Percentiles rank a stretch among this genome's conserved stretches.
These are phyloP conservation scores for Serranus cabrilla DNA, from an alignment of 2,797 vertebrate genomes.

Conservation along the genomic window DNA sequence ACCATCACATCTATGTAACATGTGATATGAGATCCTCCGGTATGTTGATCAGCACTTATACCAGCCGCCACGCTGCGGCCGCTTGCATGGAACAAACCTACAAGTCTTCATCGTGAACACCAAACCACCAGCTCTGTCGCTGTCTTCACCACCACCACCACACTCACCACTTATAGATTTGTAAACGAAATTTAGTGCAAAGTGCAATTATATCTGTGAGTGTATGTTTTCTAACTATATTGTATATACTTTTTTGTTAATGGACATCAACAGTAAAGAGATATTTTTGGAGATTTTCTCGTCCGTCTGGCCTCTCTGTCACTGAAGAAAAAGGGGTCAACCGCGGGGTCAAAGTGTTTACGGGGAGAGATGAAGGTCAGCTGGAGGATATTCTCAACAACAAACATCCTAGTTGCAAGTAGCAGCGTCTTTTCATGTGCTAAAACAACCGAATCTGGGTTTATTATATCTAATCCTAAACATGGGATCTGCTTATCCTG, in stretches of 20 bases:
- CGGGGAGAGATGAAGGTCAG: constrained; percentile 17
- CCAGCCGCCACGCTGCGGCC: constrained; percentile 65
- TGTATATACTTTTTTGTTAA: constrained; percentile 80
- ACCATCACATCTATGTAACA: constrained; percentile 69
- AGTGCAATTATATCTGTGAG: constrained; percentile 81
- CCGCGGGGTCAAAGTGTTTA: constrained; percentile 15
- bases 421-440: constrained; percentile 17
- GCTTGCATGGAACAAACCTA: constrained; percentile 61
- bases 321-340: constrained; percentile 51
- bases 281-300: constrained; percentile 78
- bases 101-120: constrained; percentile 58
- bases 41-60: constrained; percentile 86
- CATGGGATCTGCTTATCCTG: constrained; percentile 35
- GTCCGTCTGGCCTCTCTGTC: constrained; percentile 67
- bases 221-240: constrained; percentile 77
- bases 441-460: neutral
- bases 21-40: constrained; percentile 74
- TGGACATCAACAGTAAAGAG: constrained; percentile 74
- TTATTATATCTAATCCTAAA: constrained; percentile 39
- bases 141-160: constrained; percentile 32
- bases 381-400: constrained; percentile 16
- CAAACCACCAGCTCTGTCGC: constrained; percentile 32
- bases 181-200: constrained; percentile 63
- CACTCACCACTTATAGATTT: constrained; percentile 48
- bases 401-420: constrained; percentile 31